Conservation (phyloP, 2,888 invertebrate species). For the Poecilus cupreus region DNA sequence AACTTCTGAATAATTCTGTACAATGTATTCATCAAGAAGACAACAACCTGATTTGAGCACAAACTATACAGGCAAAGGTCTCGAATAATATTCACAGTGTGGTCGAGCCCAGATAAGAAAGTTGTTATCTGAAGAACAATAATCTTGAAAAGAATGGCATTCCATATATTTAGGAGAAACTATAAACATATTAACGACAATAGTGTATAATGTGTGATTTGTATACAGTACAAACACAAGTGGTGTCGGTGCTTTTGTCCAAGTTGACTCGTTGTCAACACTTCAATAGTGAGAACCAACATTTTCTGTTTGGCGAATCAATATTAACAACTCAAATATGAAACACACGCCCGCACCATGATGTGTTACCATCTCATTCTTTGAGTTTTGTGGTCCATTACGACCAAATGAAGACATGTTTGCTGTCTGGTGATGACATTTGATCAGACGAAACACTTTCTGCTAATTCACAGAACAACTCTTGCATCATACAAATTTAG, state of each 20-base stretch:
- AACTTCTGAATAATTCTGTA: too few species aligned
- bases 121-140: neutral
- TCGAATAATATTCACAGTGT: too few species aligned
- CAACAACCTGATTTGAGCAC: too few species aligned
- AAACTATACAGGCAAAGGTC: too few species aligned
- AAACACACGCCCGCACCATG: constrained; percentile 20
- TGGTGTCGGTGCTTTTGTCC: constrained; percentile 38
- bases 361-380: constrained; percentile 32
- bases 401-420: neutral
- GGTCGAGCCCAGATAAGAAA: neutral
- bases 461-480: neutral
- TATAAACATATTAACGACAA: constrained; percentile 55
- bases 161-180: constrained; percentile 53
- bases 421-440: neutral
- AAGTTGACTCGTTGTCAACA: constrained; percentile 38
- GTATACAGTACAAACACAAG: constrained; percentile 28
- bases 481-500: too few species aligned
- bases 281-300: constrained; percentile 35
- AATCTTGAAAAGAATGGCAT: constrained; percentile 33
- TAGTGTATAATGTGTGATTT: constrained; percentile 41
- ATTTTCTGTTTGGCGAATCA: constrained; percentile 31
- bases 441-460: neutral
- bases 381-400: neutral
- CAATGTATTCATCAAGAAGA: too few species aligned
- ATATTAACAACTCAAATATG: constrained; percentile 39